Percentiles rank a stretch among this genome's conserved stretches.
phyloP scores from a whole-genome alignment of 2,113 vertebrate species.

The Dasyurus viverrinus region DNA sequence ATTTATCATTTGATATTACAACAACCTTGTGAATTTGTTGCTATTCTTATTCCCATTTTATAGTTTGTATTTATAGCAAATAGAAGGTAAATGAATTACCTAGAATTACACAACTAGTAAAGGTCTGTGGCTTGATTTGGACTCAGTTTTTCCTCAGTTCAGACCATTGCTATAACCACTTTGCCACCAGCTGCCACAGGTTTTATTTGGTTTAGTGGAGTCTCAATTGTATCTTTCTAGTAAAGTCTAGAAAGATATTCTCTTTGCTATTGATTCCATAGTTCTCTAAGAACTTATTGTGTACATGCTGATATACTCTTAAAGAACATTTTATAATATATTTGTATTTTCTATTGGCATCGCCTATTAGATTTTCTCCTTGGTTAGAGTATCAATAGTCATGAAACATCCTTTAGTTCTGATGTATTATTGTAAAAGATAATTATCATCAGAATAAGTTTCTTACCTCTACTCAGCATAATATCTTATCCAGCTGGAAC shows the following conservation, averaged over 20 bases:
- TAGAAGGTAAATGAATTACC: neutral
- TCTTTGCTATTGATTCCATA: neutral
- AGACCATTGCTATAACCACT: neutral
- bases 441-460: neutral
- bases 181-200: neutral
- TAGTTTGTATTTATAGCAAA: neutral
- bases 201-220: neutral
- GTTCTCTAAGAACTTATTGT: neutral
- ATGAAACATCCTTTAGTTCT: neutral
- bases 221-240: neutral
- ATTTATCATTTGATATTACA: no score
- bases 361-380: neutral
- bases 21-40: no score
- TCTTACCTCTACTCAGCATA: neutral
- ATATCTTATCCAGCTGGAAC: no score
- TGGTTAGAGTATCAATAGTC: neutral
- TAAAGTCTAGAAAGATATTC: neutral
- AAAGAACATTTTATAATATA: neutral
- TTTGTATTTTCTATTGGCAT: neutral
- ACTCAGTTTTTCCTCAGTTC: neutral
- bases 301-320: neutral
- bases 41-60: no score
- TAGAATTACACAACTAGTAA: neutral
- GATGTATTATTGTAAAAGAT: neutral
- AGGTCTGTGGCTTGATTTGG: neutral